Evolutionary conservation across 2,888 invertebrate species (phyloP).

Genomic region (Perithous albicinctus): DNA sequence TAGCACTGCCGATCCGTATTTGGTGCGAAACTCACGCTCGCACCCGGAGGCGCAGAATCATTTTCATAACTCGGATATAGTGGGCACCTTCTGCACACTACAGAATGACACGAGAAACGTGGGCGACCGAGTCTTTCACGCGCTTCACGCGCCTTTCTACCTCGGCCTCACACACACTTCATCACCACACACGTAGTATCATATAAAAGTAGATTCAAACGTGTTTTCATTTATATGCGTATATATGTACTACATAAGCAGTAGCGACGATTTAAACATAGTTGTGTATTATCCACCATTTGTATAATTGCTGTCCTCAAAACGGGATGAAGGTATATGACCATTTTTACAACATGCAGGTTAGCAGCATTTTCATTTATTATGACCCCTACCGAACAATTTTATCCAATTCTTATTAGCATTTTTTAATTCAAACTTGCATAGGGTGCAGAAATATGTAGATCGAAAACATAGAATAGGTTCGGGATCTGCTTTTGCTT

Average conservation of each 20-base stretch:
- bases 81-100: constrained; percentile 61
- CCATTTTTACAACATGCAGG: too few relatives aligned
- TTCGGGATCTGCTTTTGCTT: too few relatives aligned
- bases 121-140: constrained; percentile 15
- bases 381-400: too few relatives aligned
- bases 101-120: neutral
- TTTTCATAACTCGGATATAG: constrained; percentile 74
- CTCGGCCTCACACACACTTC: constrained; percentile 10
- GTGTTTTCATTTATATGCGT: neutral
- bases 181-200: neutral
- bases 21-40: constrained; percentile 17
- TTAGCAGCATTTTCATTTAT: too few relatives aligned
- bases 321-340: too few relatives aligned
- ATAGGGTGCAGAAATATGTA: too few relatives aligned
- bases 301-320: too few relatives aligned
- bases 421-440: too few relatives aligned
- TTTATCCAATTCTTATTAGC: too few relatives aligned
- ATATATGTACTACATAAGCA: neutral
- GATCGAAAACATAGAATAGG: too few relatives aligned
- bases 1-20: constrained; percentile 16
- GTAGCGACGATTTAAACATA: neutral
- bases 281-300: too few relatives aligned
- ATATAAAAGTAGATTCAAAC: neutral
- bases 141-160: constrained; percentile 18
- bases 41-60: constrained; percentile 68